Evolutionary conservation across 2,797 vertebrate species (phyloP).

Genomic region (Notoglanidium macrostoma): DNA sequence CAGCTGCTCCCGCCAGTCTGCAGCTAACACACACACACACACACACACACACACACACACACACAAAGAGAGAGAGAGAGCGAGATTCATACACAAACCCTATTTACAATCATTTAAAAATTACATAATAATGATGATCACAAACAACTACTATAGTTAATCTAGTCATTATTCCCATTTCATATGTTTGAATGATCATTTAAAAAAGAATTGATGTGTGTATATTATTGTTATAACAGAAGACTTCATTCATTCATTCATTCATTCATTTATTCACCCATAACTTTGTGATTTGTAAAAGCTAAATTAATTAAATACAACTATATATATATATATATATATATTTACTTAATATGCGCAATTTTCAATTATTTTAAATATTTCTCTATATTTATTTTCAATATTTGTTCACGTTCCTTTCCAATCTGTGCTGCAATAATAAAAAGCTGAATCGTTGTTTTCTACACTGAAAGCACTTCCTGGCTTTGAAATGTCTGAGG

Average conservation of each 20-base stretch:
- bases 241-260: not conserved
- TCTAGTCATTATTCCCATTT: not conserved
- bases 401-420: not conserved
- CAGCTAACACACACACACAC: slow-evolving; percentile 61
- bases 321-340: not conserved
- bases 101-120: not conserved
- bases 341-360: not conserved
- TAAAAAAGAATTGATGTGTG: not conserved
- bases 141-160: not conserved
- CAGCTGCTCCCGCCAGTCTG: slow-evolving; percentile 90
- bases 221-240: not conserved
- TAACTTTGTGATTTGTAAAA: not conserved
- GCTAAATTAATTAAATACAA: not conserved
- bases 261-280: not conserved
- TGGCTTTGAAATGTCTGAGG: not conserved
- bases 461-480: not conserved
- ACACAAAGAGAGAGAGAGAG: too few relatives aligned
- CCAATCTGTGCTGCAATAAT: not conserved
- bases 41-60: too few relatives aligned
- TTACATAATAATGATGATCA: not conserved
- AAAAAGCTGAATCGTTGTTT: not conserved
- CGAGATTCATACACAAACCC: not conserved
- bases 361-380: not conserved
- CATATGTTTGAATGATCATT: not conserved
- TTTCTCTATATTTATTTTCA: not conserved